Evolutionary conservation across 1,140 invertebrate genomes (phyloP).

Genomic region (Theocolax elegans): DNA sequence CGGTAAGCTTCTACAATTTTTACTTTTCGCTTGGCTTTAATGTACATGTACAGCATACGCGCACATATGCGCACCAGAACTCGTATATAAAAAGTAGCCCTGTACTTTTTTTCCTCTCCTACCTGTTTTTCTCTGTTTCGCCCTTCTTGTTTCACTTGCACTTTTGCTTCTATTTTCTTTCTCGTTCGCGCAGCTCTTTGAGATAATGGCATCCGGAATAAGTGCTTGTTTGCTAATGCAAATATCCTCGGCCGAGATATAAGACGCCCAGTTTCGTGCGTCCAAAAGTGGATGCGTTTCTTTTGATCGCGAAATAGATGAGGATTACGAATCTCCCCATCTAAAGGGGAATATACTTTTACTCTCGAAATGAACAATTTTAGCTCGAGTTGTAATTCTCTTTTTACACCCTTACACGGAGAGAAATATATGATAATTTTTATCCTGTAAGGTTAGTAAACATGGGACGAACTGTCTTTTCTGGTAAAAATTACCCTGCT

Average conservation of each 20-base stretch:
- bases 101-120: neutral
- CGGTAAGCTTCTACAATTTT: constrained; percentile 53
- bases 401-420: no score
- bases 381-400: no score
- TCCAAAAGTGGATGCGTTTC: neutral
- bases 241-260: constrained; percentile 17
- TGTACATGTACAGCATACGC: neutral
- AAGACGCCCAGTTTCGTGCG: neutral
- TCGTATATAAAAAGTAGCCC: no score
- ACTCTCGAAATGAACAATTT: no score
- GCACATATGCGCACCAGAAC: neutral
- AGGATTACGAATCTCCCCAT: no score
- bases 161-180: neutral
- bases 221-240: constrained; percentile 32
- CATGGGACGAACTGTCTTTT: no score
- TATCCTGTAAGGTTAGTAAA: no score
- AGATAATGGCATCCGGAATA: constrained; percentile 31
- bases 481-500: no score
- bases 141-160: no score
- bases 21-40: constrained; percentile 13
- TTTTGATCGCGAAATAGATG: neutral
- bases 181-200: neutral
- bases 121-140: neutral
- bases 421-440: no score
- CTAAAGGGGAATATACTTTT: no score